Percentiles rank a stretch among this genome's conserved stretches.
Conservation (phyloP, 2,888 invertebrate genomes). For the Eudasyphora cyanicolor region DNA sequence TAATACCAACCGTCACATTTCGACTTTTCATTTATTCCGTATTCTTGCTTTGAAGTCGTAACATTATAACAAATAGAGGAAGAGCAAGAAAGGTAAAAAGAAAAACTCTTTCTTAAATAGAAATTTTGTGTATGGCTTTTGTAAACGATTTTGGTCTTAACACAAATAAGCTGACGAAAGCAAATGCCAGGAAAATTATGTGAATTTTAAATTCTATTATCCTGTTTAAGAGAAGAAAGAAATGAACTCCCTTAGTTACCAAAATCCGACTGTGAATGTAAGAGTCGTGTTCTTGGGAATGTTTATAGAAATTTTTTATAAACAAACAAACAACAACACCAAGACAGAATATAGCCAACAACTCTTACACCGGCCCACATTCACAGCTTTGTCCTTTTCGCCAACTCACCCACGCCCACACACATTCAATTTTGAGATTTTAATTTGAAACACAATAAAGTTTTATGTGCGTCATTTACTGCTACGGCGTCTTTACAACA, state of each 20-base stretch:
- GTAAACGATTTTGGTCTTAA: background rate
- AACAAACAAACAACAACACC: background rate
- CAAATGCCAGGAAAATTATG: constrained; percentile 42
- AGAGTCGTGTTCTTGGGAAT: background rate
- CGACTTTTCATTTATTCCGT: background rate
- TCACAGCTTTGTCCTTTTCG: background rate
- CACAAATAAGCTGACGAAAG: background rate
- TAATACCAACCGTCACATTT: constrained; percentile 5
- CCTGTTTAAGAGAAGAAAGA: constrained; percentile 29
- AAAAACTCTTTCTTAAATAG: background rate
- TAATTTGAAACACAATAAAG: constrained; percentile 39
- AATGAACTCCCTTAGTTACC: background rate
- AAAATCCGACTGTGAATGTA: background rate
- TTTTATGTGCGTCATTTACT: constrained; percentile 39
- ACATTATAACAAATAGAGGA: no score
- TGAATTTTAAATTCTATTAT: constrained; percentile 53
- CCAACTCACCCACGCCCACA: background rate
- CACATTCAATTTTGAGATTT: constrained; percentile 27
- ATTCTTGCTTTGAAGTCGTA: background rate
- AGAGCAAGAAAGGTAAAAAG: no score
- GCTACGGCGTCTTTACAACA: constrained; percentile 13
- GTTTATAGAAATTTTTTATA: constrained; percentile 28
- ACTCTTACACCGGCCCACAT: background rate
- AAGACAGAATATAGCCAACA: background rate
- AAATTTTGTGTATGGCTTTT: background rate